Percentiles rank a stretch among this genome's conserved stretches.
Evolutionary conservation across 2,797 vertebrate genomes (phyloP).

Genomic region (Squalus acanthias): DNA sequence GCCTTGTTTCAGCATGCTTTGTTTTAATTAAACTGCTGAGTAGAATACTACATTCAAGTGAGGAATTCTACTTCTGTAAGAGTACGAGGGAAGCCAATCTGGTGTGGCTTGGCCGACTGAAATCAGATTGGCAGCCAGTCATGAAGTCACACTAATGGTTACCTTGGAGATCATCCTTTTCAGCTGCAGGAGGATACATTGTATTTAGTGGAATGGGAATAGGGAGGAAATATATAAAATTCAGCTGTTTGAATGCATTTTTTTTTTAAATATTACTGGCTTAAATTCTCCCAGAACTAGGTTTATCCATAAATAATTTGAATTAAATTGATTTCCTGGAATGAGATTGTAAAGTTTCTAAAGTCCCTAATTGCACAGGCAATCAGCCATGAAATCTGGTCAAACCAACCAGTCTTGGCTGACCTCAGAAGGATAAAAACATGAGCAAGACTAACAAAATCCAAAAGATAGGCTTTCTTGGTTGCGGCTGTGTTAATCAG

Average conservation of each 20-base stretch:
- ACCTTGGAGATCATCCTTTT: conserved; percentile 22
- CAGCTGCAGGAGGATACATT: not conserved
- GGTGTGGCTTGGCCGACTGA: not conserved
- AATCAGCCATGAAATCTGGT: not conserved
- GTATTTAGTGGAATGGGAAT: not conserved
- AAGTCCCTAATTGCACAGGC: not conserved
- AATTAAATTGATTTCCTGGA: not conserved
- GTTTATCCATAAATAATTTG: not conserved
- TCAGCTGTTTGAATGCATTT: not conserved
- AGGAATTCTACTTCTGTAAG: conserved; percentile 2
- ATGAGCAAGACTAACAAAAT: not conserved
- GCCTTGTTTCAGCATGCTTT: not conserved
- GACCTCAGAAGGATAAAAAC: too few relatives aligned
- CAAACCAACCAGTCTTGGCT: not conserved
- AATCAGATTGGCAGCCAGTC: conserved; percentile 27
- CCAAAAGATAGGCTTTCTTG: not conserved
- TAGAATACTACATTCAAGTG: not conserved
- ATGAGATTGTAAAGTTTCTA: not conserved
- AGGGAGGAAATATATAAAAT: not conserved
- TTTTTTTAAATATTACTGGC: not conserved
- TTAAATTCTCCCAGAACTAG: not conserved
- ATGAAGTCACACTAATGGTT: conserved; percentile 23
- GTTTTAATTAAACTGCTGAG: not conserved
- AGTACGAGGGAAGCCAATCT: not conserved
- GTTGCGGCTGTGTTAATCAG: not conserved